These are phyloP conservation scores for Peromyscus aztecus DNA, from an alignment of 2,797 vertebrate genomes.

Conservation along the genomic window DNA sequence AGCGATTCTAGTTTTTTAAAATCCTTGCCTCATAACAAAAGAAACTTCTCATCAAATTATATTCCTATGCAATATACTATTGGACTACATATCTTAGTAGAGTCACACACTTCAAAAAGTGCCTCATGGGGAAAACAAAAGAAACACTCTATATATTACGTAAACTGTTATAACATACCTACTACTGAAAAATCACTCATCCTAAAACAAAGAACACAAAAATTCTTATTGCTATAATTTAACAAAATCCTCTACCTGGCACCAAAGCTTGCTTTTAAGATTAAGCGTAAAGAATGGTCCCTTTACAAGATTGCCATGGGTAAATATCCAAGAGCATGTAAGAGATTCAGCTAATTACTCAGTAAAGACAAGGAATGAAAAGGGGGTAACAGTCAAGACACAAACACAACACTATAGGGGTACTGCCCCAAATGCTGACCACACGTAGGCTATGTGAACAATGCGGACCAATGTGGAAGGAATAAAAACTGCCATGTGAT, in stretches of 20 bases:
- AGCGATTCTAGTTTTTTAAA: constrained; percentile 50
- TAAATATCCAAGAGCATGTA: constrained; percentile 4
- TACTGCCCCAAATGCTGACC: background rate
- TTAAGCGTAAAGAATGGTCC: constrained; percentile 34
- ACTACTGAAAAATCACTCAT: constrained; percentile 27
- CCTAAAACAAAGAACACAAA: background rate
- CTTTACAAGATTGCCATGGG: constrained; percentile 16
- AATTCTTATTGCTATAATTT: constrained; percentile 10
- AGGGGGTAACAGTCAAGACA: background rate
- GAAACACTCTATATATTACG: background rate
- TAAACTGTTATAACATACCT: background rate
- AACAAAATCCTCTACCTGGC: background rate
- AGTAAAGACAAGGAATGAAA: background rate
- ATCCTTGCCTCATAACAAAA: constrained; percentile 73
- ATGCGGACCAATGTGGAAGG: background rate
- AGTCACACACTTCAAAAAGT: constrained; percentile 53
- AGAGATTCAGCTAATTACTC: background rate
- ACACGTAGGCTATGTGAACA: constrained; percentile 5
- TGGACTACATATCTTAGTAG: constrained; percentile 53
- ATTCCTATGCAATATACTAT: constrained; percentile 29
- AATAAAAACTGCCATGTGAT: background rate
- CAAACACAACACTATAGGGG: background rate
- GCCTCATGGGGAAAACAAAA: constrained; percentile 34
- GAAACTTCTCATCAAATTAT: constrained; percentile 64
- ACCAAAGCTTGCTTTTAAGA: constrained; percentile 40